Percentiles rank a stretch among this genome's conserved stretches.
phyloP scores from a whole-genome alignment of 2,888 invertebrate species.

The Bimastos eiseni region DNA sequence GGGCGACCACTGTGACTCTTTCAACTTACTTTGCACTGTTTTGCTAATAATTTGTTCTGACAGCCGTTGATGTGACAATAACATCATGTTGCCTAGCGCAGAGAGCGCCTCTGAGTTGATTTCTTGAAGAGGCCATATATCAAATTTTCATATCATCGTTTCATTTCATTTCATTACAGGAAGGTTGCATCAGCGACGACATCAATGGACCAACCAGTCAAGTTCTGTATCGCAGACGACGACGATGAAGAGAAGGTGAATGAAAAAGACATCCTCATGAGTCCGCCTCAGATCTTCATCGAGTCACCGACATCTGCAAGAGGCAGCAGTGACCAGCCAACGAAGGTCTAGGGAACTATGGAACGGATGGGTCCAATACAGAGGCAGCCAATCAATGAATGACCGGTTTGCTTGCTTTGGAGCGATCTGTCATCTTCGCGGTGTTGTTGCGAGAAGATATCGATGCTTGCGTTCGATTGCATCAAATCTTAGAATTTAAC shows the following conservation, averaged over 20 bases:
- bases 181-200: slow-evolving; percentile 44
- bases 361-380: background rate
- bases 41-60: too few species aligned
- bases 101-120: too few species aligned
- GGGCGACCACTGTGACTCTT: too few species aligned
- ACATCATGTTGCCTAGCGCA: too few species aligned
- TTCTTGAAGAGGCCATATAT: too few species aligned
- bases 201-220: slow-evolving; percentile 50
- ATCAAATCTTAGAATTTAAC: background rate
- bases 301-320: slow-evolving; percentile 37
- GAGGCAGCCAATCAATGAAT: background rate
- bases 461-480: background rate
- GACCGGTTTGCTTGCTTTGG: background rate
- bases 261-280: slow-evolving; percentile 37
- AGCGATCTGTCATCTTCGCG: background rate
- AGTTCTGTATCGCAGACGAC: slow-evolving; percentile 46
- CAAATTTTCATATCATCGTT: too few species aligned
- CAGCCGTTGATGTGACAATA: too few species aligned
- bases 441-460: too few species aligned
- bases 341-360: background rate
- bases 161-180: background rate
- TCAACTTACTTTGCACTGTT: too few species aligned
- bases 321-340: slow-evolving; percentile 4
- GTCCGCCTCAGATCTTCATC: slow-evolving; percentile 39
- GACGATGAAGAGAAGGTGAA: slow-evolving; percentile 40